Evolutionary conservation across 2,797 vertebrate genomes (phyloP).

Genomic region (Micromesistius poutassou): DNA sequence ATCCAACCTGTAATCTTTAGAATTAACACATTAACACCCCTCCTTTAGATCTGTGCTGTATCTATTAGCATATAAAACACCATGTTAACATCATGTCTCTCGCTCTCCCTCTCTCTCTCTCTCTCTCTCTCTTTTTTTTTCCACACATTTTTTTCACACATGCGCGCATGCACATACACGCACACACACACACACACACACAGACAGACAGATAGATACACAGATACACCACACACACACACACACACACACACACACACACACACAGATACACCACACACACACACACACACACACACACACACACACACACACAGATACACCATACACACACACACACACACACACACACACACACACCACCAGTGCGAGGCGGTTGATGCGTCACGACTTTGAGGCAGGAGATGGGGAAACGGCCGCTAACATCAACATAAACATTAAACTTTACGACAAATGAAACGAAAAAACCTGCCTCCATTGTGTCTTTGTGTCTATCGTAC

Average conservation of each 20-base stretch:
- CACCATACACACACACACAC: constrained; percentile 1
- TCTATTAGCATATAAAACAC: constrained; percentile 34
- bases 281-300: constrained; percentile 25
- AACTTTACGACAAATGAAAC: not conserved
- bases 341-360: not conserved
- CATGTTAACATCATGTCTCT: not conserved
- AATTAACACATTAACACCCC: not conserved
- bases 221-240: too few species aligned
- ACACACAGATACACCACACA: constrained; percentile 5
- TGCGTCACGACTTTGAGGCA: not conserved
- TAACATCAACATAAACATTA: not conserved
- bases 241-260: not conserved
- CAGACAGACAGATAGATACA: not conserved
- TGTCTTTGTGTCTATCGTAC: not conserved
- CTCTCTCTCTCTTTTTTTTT: too few species aligned
- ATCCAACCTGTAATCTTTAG: not conserved
- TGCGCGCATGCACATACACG: constrained; percentile 10
- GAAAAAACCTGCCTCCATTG: not conserved
- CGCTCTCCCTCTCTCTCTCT: too few species aligned
- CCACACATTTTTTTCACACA: constrained; percentile 16
- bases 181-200: constrained; percentile 6
- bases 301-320: constrained; percentile 2
- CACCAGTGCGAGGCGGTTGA: not conserved
- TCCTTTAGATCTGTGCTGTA: constrained; percentile 21
- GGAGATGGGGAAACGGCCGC: not conserved